Evolutionary conservation across 2,888 invertebrate species (phyloP).

Genomic region (Lepas anatifera): DNA sequence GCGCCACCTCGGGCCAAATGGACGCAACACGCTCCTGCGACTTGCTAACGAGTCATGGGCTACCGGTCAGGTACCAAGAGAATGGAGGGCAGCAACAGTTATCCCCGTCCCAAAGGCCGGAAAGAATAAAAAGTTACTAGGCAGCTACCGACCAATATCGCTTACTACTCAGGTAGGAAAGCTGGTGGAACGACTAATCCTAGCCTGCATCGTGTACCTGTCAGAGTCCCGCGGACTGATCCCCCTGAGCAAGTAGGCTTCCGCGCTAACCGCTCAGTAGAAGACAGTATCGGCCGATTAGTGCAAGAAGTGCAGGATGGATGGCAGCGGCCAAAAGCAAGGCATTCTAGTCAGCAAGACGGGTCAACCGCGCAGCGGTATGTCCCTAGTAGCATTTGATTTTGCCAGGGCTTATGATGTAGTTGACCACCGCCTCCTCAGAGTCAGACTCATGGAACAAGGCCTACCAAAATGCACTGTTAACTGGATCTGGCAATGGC

Average conservation of each 20-base stretch:
- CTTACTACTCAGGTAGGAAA: background rate
- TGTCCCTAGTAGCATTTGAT: background rate
- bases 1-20: background rate
- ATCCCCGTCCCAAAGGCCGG: too few relatives aligned
- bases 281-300: background rate
- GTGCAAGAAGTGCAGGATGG: background rate
- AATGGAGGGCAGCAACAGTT: background rate
- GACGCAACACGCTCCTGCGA: background rate
- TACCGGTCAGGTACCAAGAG: too few relatives aligned
- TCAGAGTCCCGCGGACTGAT: background rate
- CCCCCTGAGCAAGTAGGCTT: too few relatives aligned
- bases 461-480: too few relatives aligned
- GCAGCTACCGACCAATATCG: background rate
- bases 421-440: background rate
- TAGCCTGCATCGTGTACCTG: background rate
- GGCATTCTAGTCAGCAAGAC: background rate
- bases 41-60: background rate
- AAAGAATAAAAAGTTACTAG: background rate
- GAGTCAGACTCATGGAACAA: too few relatives aligned
- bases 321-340: background rate
- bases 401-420: background rate
- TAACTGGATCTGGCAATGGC: too few relatives aligned
- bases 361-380: background rate
- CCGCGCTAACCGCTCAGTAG: too few relatives aligned
- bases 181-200: background rate